These are phyloP conservation scores for Seira ritae DNA, from an alignment of 2,888 invertebrate species.

Conservation along the genomic window DNA sequence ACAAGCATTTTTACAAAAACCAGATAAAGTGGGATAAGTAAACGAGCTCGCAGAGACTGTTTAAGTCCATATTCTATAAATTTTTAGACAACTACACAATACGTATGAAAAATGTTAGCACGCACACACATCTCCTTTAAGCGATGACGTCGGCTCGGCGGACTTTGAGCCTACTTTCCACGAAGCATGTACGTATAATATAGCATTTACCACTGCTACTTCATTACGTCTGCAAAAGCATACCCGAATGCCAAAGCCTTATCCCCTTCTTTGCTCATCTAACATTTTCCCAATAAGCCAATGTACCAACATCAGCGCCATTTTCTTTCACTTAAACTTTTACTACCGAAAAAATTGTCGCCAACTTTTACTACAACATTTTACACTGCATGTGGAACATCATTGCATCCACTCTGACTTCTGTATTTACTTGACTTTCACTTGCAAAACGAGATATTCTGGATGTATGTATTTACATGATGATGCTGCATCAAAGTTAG, in stretches of 20 bases:
- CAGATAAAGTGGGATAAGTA: slow-evolving; percentile 51
- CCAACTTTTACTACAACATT: slow-evolving; percentile 42
- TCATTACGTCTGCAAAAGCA: not conserved
- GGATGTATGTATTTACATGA: too few relatives aligned
- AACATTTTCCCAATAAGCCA: too few relatives aligned
- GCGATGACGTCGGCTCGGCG: slow-evolving; percentile 48
- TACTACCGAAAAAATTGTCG: slow-evolving; percentile 29
- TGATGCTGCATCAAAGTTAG: too few relatives aligned
- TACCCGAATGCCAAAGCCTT: too few relatives aligned
- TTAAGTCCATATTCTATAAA: slow-evolving; percentile 50
- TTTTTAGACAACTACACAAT: too few relatives aligned
- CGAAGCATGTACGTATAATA: slow-evolving; percentile 22
- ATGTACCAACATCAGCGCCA: not conserved
- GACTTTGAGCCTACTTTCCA: slow-evolving; percentile 2
- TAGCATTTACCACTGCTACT: not conserved
- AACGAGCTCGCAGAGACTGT: slow-evolving; percentile 45
- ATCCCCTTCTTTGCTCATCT: not conserved
- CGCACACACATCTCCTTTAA: slow-evolving; percentile 47
- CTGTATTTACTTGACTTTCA: too few relatives aligned
- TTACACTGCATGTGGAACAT: too few relatives aligned
- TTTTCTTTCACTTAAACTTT: slow-evolving; percentile 40
- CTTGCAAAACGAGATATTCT: too few relatives aligned
- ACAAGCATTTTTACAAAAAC: too few relatives aligned
- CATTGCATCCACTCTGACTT: too few relatives aligned
- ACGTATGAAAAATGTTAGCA: slow-evolving; percentile 45